Percentiles rank a stretch among this genome's conserved stretches.
These are phyloP conservation scores for Ichneumoninae sp. DNA, from an alignment of 2,888 invertebrate genomes.

Conservation along the genomic window DNA sequence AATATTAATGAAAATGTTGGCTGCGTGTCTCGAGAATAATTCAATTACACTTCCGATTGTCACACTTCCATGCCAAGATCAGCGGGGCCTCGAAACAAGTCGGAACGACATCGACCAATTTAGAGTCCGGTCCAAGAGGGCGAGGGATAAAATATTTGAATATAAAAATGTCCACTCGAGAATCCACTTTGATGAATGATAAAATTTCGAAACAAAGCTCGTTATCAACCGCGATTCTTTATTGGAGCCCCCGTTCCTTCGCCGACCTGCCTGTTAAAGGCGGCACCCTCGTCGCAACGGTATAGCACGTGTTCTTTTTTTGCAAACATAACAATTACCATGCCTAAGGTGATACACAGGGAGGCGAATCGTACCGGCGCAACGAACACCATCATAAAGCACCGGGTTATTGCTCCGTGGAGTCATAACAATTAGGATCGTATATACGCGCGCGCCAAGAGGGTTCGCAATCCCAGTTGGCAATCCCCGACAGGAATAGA, in stretches of 20 bases:
- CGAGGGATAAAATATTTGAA: no score
- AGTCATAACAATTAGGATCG: constrained; percentile 79
- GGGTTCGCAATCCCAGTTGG: constrained; percentile 45
- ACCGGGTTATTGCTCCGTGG: constrained; percentile 73
- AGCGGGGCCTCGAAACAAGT: not conserved
- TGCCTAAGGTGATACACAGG: constrained; percentile 69
- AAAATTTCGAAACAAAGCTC: constrained; percentile 23
- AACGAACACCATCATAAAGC: constrained; percentile 75
- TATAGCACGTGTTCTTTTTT: constrained; percentile 46
- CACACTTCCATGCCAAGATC: not conserved
- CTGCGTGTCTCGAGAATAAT: no score
- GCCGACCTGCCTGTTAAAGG: not conserved
- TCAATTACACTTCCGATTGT: not conserved
- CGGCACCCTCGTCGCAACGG: constrained; percentile 7
- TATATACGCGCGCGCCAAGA: constrained; percentile 64
- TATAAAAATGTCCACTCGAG: not conserved
- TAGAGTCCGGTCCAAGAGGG: not conserved
- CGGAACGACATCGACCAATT: not conserved
- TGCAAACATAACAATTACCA: constrained; percentile 75
- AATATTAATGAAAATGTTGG: not conserved
- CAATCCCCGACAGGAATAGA: constrained; percentile 27
- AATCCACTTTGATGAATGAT: not conserved
- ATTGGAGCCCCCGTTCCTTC: constrained; percentile 63
- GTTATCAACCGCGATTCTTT: constrained; percentile 59
- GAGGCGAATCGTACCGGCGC: constrained; percentile 63